These are phyloP conservation scores for Cercopithecus mona DNA, from an alignment of 2,113 vertebrate species.

Conservation along the genomic window DNA sequence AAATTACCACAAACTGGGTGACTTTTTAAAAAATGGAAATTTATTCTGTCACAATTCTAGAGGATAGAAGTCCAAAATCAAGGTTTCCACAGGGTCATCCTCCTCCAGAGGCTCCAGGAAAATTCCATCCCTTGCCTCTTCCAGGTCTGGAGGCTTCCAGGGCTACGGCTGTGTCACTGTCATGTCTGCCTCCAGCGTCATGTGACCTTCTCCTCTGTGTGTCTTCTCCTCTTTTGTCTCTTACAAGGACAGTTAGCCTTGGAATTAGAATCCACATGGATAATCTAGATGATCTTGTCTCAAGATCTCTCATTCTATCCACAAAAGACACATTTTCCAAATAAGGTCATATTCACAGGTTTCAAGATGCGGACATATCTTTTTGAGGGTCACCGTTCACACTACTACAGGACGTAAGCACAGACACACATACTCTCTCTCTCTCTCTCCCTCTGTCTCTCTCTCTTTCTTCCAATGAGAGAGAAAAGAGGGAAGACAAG, in stretches of 20 bases:
- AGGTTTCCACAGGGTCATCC: fast-evolving
- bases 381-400: neutral
- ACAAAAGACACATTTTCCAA: neutral
- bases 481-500: neutral
- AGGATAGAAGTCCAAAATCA: neutral
- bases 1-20: neutral
- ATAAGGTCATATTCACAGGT: neutral
- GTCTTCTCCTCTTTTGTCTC: neutral
- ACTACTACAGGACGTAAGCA: neutral
- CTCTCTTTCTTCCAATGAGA: neutral
- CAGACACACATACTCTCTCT: neutral
- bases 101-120: neutral
- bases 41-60: neutral
- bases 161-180: fast-evolving
- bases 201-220: neutral
- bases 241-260: neutral
- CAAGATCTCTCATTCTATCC: neutral
- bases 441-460: neutral
- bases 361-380: neutral
- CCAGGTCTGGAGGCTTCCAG: fast-evolving
- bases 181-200: neutral
- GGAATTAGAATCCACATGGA: neutral
- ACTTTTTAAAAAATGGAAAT: neutral
- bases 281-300: neutral
- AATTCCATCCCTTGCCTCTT: neutral